phyloP scores from a whole-genome alignment of 2,113 vertebrate species.

The Phodopus roborovskii region DNA sequence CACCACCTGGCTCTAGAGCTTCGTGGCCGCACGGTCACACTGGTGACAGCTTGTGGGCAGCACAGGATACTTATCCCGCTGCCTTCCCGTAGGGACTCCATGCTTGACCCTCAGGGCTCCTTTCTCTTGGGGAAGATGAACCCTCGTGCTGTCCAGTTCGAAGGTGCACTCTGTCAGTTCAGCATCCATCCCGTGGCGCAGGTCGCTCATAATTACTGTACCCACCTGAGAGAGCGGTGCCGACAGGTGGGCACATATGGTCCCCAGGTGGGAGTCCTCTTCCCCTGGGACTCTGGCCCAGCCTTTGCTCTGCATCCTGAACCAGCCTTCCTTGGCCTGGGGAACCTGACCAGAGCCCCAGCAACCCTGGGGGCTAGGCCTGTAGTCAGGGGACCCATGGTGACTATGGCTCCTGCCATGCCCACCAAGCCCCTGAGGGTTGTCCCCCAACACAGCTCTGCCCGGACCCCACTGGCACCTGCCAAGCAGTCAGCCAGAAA shows the following conservation, averaged over 20 bases:
- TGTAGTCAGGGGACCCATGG: slow-evolving; percentile 1
- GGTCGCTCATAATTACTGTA: slow-evolving; percentile 98
- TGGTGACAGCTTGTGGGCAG: slow-evolving; percentile 95
- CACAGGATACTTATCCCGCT: slow-evolving; percentile 89
- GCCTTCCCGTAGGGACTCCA: slow-evolving; percentile 89
- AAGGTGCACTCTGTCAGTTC: slow-evolving; percentile 98
- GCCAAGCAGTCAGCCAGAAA: slow-evolving; percentile 6
- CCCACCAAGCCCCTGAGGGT: slow-evolving; percentile 45
- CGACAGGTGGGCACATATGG: slow-evolving; percentile 92
- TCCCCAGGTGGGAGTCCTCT: slow-evolving; percentile 88
- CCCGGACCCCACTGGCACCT: neutral
- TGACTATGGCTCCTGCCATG: neutral
- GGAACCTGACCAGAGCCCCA: slow-evolving; percentile 84
- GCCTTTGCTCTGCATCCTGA: slow-evolving; percentile 77
- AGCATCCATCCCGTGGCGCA: slow-evolving; percentile 96
- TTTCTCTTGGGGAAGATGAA: slow-evolving; percentile 96
- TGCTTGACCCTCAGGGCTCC: slow-evolving; percentile 92
- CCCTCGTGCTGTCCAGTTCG: slow-evolving; percentile 93
- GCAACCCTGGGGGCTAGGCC: slow-evolving; percentile 46
- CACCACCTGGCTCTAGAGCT: slow-evolving; percentile 94
- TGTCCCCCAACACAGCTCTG: neutral
- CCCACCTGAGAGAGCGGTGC: slow-evolving; percentile 97
- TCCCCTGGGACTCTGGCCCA: slow-evolving; percentile 87
- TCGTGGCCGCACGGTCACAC: slow-evolving; percentile 88
- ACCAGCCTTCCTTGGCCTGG: slow-evolving; percentile 73